A percentile compares a stretch with the other conserved stretches of the same genome.
These are phyloP conservation scores for Actinostola sp. DNA, from an alignment of 92 coral and sea anemone genomes.

Conservation along the genomic window DNA sequence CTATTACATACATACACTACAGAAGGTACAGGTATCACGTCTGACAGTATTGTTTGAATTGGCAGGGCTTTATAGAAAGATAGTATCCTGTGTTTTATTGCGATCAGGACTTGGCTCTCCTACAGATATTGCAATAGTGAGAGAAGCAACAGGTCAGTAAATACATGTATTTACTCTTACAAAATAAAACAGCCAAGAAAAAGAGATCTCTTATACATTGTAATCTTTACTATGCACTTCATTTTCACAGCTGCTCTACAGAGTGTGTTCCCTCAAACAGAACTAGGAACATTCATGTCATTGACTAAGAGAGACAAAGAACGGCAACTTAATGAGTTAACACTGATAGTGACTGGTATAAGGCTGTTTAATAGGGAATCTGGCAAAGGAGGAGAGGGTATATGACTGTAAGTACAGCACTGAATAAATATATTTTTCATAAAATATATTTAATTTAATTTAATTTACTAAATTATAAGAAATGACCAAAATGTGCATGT, in stretches of 20 bases:
- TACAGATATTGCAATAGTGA: slow-evolving; percentile 93
- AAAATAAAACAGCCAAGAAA: too few species aligned
- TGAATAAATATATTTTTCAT: too few species aligned
- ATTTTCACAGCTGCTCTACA: slow-evolving; percentile 96
- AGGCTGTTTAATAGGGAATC: slow-evolving; percentile 95
- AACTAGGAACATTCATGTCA: slow-evolving; percentile 98
- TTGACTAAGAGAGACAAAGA: slow-evolving; percentile 96
- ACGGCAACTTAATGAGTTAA: slow-evolving; percentile 89
- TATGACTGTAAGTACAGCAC: slow-evolving; percentile 99
- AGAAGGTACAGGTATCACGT: too few species aligned
- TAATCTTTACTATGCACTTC: too few species aligned
- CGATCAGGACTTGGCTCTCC: slow-evolving; percentile 99
- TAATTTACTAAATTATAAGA: too few species aligned
- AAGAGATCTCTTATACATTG: background rate
- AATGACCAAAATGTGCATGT: too few species aligned
- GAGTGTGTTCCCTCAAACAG: slow-evolving; percentile 99
- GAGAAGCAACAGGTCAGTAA: slow-evolving; percentile 96
- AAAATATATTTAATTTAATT: too few species aligned
- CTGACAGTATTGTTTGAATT: too few species aligned
- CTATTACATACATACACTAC: background rate
- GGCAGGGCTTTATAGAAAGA: slow-evolving; percentile 90
- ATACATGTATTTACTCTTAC: too few species aligned
- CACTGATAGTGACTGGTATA: slow-evolving; percentile 95
- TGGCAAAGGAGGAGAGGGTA: slow-evolving; percentile 99
- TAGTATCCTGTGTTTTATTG: slow-evolving; percentile 93